Evolutionary conservation across 1,140 invertebrate species (phyloP), one percentile per base, ranked within the genome.

Genomic region (Neodiprion fabricii): DNA sequence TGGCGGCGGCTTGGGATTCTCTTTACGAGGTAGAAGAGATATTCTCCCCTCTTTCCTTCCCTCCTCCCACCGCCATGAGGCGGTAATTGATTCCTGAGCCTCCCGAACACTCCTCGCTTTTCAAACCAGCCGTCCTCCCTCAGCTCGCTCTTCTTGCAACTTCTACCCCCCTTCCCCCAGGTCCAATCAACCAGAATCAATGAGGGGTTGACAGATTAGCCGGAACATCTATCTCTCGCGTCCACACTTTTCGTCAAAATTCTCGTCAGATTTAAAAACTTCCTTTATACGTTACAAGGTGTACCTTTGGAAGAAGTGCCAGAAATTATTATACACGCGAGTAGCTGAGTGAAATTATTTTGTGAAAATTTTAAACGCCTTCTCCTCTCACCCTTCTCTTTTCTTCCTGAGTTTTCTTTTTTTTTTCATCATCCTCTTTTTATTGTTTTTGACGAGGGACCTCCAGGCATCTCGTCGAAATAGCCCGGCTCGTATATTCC

Each of bases 21-120:
- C 53, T 61, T 17, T 61, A 14, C 11, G 53, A 61, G 53, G 5
- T 14, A 17, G n/a, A 61, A 61, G 53, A 61, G 53, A 61, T 40
- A 40, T 40, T 5, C 28, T 40, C 28, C 28, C 28, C 0, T 40
- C 28, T 40, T 5, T 40, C 5, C 28, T 40, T 40, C 28, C 28
- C 28, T 3, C 28, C 28, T 21, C 28, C 28, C 28, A 40, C 28
- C 28, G 0, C 28, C 28, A 14, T 65, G 12, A 65, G 14, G 11
- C 21, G 3, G 67, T 69, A 69, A 69, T 69, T 69, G 67, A 69
- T 69, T 69, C 67, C 67, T 23, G 67, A 69, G 14, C 67, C 14
- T 69, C 21, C n/a, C 53, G 8, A 61, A 61, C 53, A 61, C 53
- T 17, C 11, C 28, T 12, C 53, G 11, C 11, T 17, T 61, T 40